Evolutionary conservation across 2,113 vertebrate species (phyloP).

Genomic region (Hemibagrus wyckioides): DNA sequence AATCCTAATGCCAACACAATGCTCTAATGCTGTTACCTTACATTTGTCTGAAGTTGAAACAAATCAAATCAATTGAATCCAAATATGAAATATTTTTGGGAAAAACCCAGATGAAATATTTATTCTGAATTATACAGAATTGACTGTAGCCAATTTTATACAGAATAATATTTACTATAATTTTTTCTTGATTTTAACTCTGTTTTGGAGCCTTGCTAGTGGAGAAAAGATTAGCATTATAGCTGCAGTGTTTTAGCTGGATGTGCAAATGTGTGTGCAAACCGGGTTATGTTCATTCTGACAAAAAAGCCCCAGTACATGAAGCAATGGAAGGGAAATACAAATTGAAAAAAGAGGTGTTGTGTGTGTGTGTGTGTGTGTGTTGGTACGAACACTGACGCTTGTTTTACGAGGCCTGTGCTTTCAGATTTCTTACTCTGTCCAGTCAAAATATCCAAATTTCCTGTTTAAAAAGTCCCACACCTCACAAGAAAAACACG

Average conservation of each 20-base stretch:
- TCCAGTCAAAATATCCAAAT: conserved; percentile 45
- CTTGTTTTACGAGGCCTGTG: conserved; percentile 29
- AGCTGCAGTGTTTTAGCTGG: conserved; percentile 10
- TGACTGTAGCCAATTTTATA: background rate
- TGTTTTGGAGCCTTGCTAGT: background rate
- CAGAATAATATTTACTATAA: background rate
- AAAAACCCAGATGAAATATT: background rate
- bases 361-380: background rate
- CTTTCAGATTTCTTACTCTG: conserved; percentile 22
- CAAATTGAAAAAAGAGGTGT: background rate
- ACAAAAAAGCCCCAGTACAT: background rate
- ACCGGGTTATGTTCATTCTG: conserved; percentile 3
- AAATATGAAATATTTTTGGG: background rate
- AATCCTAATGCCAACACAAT: background rate
- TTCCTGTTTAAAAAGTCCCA: conserved; percentile 33
- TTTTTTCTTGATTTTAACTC: background rate
- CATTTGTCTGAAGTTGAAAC: background rate
- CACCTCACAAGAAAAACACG: conserved; percentile 31
- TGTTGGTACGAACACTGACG: conserved; percentile 3
- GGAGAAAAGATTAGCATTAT: background rate
- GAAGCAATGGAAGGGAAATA: background rate
- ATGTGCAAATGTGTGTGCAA: conserved; percentile 6
- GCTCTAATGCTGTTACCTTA: background rate
- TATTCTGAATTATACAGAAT: background rate
- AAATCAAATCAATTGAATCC: background rate